A percentile compares a stretch with the other conserved stretches of the same genome.
These are phyloP conservation scores for Ricordea florida DNA, from an alignment of 92 coral and sea anemone species.

Conservation along the genomic window DNA sequence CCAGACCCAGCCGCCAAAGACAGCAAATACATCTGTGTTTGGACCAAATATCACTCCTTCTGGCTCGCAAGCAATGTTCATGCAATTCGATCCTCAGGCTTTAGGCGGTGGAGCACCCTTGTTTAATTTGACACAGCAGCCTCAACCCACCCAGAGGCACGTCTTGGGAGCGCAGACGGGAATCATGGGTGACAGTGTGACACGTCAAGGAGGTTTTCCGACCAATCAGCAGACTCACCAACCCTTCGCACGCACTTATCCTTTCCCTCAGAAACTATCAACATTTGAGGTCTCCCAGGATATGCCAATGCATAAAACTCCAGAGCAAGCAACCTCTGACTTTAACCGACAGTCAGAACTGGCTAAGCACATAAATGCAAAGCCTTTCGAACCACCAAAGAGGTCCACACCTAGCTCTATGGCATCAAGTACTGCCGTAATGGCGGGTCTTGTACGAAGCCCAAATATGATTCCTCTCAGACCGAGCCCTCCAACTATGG, in stretches of 20 bases:
- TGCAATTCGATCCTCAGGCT: slow-evolving; percentile 81
- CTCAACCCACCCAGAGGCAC: slow-evolving; percentile 76
- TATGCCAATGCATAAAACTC: slow-evolving; percentile 53
- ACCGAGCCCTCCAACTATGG: slow-evolving; percentile 73
- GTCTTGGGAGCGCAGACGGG: slow-evolving; percentile 50
- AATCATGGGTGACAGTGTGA: slow-evolving; percentile 51
- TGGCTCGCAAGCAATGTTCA: slow-evolving; percentile 75
- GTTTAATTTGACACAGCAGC: slow-evolving; percentile 69
- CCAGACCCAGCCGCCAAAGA: slow-evolving; percentile 76
- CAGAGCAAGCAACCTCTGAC: slow-evolving; percentile 61
- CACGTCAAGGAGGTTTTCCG: slow-evolving; percentile 63
- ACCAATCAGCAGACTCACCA: slow-evolving; percentile 42
- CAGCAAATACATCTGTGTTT: slow-evolving; percentile 70
- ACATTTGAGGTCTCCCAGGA: slow-evolving; percentile 62
- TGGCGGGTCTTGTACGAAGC: slow-evolving; percentile 53
- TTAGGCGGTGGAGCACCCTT: slow-evolving; percentile 68
- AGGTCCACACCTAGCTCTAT: slow-evolving; percentile 77
- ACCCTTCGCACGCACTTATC: slow-evolving; percentile 62
- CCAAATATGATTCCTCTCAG: slow-evolving; percentile 70
- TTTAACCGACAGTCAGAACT: slow-evolving; percentile 79
- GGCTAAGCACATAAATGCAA: slow-evolving; percentile 94
- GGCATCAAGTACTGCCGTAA: slow-evolving; percentile 50
- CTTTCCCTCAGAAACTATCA: slow-evolving; percentile 68
- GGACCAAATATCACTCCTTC: slow-evolving; percentile 65
- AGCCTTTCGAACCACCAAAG: slow-evolving; percentile 98